Evolutionary conservation across 2,797 vertebrate species (phyloP), one percentile per base, ranked within the genome.

Genomic region (Erpetoichthys calabaricus): DNA sequence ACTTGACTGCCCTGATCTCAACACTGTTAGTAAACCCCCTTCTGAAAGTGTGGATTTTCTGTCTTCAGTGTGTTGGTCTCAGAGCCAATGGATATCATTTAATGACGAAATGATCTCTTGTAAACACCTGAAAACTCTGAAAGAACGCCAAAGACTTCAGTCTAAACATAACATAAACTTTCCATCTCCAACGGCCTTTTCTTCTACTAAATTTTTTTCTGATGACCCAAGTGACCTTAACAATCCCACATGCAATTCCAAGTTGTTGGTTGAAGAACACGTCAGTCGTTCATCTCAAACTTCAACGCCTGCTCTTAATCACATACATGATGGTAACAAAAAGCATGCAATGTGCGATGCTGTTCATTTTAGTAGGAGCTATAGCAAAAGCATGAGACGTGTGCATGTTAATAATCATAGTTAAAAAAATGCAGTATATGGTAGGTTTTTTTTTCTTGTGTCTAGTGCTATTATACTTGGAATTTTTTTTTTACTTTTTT

Each of bases 41-140:
- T 74, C 76, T 61, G 79, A 77, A 61, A 79, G 62, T 59, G 66
- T 62, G 4, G 74, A 76, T 57, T 62, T 71, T 61, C 75, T 81
- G 61, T 65, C 75, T 60, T 69, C 71, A 43, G 62, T 75, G 69
- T 80, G 75, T 61, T 76, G 69, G 79, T 82, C 79, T 56, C 86
- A 83, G 62, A 86, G 73, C 76, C 84, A 86, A 67, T 89, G 86
- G 83, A 82, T 89, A 53, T 86, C 81, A 65, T 89, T 91, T 77
- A 78, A 75, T 55, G 82, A 88, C 67, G 72, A 78, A 60, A 71
- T 77, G 51, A 63, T 74, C 59, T 71, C 65, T 25, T 57, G 74
- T 57, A 76, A 63, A 59, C 71, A n/a, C 67, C 57, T 56, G 70
- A 68, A 45, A 56, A 4, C 69, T 50, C 56, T 80, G 54, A 76